Evolutionary conservation across 2,113 vertebrate species (phyloP).

Genomic region (Dasyprocta punctata): DNA sequence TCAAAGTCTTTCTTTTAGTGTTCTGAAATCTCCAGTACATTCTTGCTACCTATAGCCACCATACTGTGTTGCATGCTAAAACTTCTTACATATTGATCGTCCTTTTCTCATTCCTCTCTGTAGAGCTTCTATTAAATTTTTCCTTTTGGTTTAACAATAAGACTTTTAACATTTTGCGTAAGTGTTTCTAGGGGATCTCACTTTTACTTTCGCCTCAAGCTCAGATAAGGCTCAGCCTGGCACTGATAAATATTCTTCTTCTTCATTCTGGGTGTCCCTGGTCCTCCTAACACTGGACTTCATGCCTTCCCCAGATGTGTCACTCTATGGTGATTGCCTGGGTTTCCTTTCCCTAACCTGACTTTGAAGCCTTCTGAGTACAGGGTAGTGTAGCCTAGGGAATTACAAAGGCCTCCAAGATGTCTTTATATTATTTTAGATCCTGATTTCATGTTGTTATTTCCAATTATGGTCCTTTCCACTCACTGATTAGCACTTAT

Average conservation of each 20-base stretch:
- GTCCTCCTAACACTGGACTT: background rate
- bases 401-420: background rate
- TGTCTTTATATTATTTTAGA: background rate
- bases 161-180: background rate
- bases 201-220: background rate
- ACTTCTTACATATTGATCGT: background rate
- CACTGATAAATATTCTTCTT: background rate
- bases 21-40: background rate
- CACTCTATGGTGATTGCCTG: background rate
- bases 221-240: background rate
- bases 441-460: background rate
- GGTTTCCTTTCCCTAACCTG: background rate
- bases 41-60: background rate
- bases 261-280: no score
- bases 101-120: background rate
- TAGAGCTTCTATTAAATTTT: background rate
- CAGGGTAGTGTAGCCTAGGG: background rate
- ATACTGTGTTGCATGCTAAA: background rate
- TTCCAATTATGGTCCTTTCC: background rate
- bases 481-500: background rate
- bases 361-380: background rate
- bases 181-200: accelerated
- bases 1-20: background rate
- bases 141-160: background rate
- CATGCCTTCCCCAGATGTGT: no score